Evolutionary conservation across 2,888 invertebrate genomes (phyloP), one percentile per base, ranked within the genome.

Genomic region (Ceratothoa steindachneri): DNA sequence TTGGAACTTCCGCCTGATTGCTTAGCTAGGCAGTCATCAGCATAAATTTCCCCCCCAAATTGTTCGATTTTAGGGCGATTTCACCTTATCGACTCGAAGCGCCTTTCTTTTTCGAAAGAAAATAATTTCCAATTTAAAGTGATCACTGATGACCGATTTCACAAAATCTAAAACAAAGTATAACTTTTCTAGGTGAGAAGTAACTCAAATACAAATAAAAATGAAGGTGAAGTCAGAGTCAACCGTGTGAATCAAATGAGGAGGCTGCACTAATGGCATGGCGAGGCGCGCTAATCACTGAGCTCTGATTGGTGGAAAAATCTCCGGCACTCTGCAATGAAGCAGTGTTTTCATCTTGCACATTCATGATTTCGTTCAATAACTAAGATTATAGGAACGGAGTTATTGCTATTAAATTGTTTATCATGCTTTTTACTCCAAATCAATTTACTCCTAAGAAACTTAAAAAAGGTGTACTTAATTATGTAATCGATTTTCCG

Each of bases 201-300:
- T 22, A 60, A 60, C 30, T 29, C 29, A 4, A 67, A 29, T 68
- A 51, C 30, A 9, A n/a, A 12, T 0, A 53, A 27, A 22, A n/a
- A 9, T 24, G 69, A 69, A 69, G 72, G 19, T 27, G 68, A 71
- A 71, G 74, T 52, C 75, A 69, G 65, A 30, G 69, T 60, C 69
- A 31, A 29, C 30, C 55, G 53, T 65, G 29, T 64, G 30, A 67
- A 75, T 72, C 72, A 69, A 72, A 75, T 69, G 70, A 72, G 75
- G 72, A 72, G 71, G 75, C 75, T 75, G 72, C 72, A 72, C 75
- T 75, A 75, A 75, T 75, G 75, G 75, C 68, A 69, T 67, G 75
- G 75, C 75, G 75, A 75, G 75, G 75, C 72, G 75, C 72, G 75
- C 75, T 75, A 75, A 75, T 75, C 75, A 75, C 75, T 75, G 75